Percentiles rank a stretch among this genome's conserved stretches.
Conservation (phyloP, 1,140 invertebrate genomes). For the Eubasilissa regina region DNA sequence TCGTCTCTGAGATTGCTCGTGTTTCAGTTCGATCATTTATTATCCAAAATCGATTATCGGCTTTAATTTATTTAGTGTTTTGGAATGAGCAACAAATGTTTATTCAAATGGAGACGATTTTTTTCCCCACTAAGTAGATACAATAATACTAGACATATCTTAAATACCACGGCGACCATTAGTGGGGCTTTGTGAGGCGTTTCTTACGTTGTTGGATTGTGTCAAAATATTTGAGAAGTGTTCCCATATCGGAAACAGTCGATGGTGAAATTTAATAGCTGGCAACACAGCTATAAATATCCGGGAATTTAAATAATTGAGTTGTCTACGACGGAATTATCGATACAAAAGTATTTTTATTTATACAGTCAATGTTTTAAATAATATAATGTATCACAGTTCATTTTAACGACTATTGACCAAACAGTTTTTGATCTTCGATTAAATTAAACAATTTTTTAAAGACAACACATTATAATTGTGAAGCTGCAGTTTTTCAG, state of each 20-base stretch:
- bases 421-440: too few relatives aligned
- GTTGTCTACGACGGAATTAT: constrained; percentile 50
- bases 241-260: constrained; percentile 39
- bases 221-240: constrained; percentile 52
- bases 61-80: constrained; percentile 60
- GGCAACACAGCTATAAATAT: constrained; percentile 48
- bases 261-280: constrained; percentile 47
- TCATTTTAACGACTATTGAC: too few relatives aligned
- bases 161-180: constrained; percentile 22
- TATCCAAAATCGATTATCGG: constrained; percentile 52
- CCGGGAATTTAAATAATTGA: constrained; percentile 58
- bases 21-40: constrained; percentile 50
- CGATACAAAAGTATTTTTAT: constrained; percentile 11
- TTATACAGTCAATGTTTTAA: not conserved
- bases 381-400: too few relatives aligned
- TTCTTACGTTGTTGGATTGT: constrained; percentile 33
- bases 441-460: too few relatives aligned
- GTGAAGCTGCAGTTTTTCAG: too few relatives aligned
- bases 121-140: not conserved
- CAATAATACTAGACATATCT: constrained; percentile 20
- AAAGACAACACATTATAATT: too few relatives aligned
- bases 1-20: constrained; percentile 34
- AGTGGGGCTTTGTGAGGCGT: not conserved
- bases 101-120: constrained; percentile 52
- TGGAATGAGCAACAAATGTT: constrained; percentile 59